These are phyloP conservation scores for Spatula versicolor DNA, from an alignment of 2,797 vertebrate genomes.

Conservation along the genomic window DNA sequence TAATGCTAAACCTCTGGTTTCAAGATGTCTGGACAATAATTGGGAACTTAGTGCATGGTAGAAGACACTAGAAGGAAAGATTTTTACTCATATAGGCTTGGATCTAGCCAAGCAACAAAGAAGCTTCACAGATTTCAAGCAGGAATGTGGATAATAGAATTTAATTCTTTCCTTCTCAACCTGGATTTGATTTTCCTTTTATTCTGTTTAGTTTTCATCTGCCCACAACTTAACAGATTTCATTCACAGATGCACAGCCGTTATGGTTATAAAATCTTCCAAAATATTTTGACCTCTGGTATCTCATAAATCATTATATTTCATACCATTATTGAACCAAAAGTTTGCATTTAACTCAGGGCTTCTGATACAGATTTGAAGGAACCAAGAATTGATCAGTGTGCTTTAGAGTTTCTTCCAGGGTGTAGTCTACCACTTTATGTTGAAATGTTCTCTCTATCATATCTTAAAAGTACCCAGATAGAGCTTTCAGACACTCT, in stretches of 20 bases:
- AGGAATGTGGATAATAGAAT: neutral
- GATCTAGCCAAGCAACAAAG: neutral
- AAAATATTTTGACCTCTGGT: neutral
- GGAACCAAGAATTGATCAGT: neutral
- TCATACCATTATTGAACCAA: neutral
- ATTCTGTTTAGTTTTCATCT: neutral
- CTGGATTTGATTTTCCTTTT: neutral
- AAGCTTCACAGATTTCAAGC: neutral
- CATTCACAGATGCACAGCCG: neutral
- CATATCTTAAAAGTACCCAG: neutral
- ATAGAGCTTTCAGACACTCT: neutral
- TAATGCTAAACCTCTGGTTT: neutral
- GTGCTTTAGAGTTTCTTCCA: neutral
- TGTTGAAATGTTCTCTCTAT: neutral
- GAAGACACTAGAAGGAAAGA: neutral
- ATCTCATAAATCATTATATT: neutral
- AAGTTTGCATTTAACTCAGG: neutral
- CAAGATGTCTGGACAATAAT: neutral
- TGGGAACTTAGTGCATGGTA: neutral
- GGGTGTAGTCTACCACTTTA: neutral
- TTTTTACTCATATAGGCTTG: neutral
- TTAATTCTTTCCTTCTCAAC: neutral
- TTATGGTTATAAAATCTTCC: neutral
- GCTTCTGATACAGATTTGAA: neutral
- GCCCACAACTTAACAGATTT: neutral